Evolutionary conservation across 2,888 invertebrate genomes (phyloP), one percentile per base, ranked within the genome.

Genomic region (Diogma glabrata): DNA sequence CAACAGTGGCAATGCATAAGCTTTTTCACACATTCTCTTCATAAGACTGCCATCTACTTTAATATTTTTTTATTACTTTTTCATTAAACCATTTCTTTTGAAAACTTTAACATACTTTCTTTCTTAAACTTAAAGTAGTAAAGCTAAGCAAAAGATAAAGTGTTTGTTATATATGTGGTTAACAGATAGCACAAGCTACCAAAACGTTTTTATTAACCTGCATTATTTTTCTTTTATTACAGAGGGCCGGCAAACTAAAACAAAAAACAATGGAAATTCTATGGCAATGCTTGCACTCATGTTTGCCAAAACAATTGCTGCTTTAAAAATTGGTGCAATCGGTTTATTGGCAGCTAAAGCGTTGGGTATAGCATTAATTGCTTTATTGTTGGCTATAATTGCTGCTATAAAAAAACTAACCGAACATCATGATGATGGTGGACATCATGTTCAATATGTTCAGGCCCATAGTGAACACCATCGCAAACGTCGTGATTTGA

Each of bases 261-360:
- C 77, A 60, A 78, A 77, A 17, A 78, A 78, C 9, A 78, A 77
- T 4, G 72, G 75, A 4, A 78, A n/a, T n/a, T n/a, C n/a, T n/a
- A n/a, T n/a, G n/a, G n/a, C n/a, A n/a, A n/a, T n/a, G n/a, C n/a
- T n/a, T n/a, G n/a, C n/a, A n/a, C 58, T 79, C 50, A 67, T 84
- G 59, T 82, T 86, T 71, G 85, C 82, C 52, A 87, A 87, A 65
- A 81, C 82, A 63, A 67, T 87, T 61, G 84, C 84, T 0, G 83
- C 86, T 0, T 72, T 85, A 50, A 85, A 86, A 38, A 75, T 87
- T 9, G 86, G 85, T 26, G 84, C 84, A 12, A 70, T 87, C 2
- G 87, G 82, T 57, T 76, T 85, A 65, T 22, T 88, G 1, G 84
- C 87, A 19, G 82, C 87, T 82, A 88, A 88, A 71, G 83, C 83